Evolutionary conservation across 1,140 invertebrate genomes (phyloP), one percentile per base, ranked within the genome.

Genomic region (Musca domestica): DNA sequence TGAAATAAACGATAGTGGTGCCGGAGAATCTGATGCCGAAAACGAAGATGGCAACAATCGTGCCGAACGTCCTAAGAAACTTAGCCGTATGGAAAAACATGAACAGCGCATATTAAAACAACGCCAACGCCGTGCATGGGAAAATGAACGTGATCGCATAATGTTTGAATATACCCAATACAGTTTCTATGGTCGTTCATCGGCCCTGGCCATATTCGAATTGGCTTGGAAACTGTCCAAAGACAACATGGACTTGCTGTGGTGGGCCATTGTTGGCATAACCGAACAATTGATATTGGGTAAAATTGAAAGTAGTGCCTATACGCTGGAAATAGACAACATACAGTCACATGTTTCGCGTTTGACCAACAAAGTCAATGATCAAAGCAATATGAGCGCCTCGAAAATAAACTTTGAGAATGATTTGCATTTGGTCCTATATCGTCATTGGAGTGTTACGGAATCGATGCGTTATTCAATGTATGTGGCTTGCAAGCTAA

Each of bases 161-260:
- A 84, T 98, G 81, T 95, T 95, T 81, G 91, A 97, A 74, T 98
- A 98, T 79, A 89, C 89, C 25, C 93, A 98, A 78, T 96, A 94
- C 74, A 93, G 90, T 69, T 95, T 91, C 73, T 95, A 92, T 83
- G 90, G 91, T 7, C 88, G 88, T 81, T 91, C 94, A n/a, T 92
- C 94, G 74, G 88, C 91, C 7, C 82, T 90, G 64, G 73, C 91
- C 10, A 87, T 94, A 73, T 93, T 93, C 81, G 93, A 97, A 77
- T 81, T 98, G 70, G 89, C 94, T 3, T 96, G 93, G 92, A 91
- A 91, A 73, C 86, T 95, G 75, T 93, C 93, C 2, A 93, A 94
- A 75, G 93, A 95, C 74, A 91, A 88, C 73, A 88, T 91, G 75
- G 92, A 95, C 71, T 85, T 93, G 64, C 82, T 95, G 27, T 98